Base-by-base conservation (phyloP, 2,888 invertebrate genomes). In the Lamellibrachia columna region DNA sequence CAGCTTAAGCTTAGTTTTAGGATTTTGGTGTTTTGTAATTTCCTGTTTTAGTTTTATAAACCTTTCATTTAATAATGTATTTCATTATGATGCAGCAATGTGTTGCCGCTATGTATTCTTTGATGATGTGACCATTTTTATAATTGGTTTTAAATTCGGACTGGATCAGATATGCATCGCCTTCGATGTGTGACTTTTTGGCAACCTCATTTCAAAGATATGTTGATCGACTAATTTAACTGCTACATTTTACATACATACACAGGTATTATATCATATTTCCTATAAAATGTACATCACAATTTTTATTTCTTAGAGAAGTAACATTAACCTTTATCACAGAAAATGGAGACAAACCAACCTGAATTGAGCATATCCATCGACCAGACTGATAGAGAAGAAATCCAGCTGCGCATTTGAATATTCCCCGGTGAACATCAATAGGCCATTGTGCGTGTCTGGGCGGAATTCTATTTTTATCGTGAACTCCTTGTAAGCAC, bases 381-480 rank as follows among this genome's bases (percentile, higher is more conserved):
- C 97, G 95, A 98, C 97, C 95, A 99, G 97, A 96, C 98, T 98
- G 95, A 99, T 97, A 95, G 98, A 98, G 96, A 99, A 97, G 97
- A 98, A 99, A 97, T 99, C 99, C 0, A 98, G 98, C 92, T 98
- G 98, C 0, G 98, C 98, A 95, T 98, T 98, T 40, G 98, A 97
- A 94, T 98, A 97, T 95, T 98, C 98, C 0, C 98, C 98, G 95
- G 98, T 98, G 97, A 98, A 99, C 92, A 99, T 97, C 93, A 99
- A 97, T 53, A 99, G 97, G 0, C 99, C 99, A 95, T 98, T 98
- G 1, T 97, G 97, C 53, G 95, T 94, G 90, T 95, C 95, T 9
- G 99, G 98, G 96, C 98, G 98, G 94, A 99, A 97, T 60, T 98
- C 98, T 93, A 99, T 97, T 97, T 98, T 97, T 96, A 99, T 97